These are phyloP conservation scores for Caenorhabditis panamensis DNA, from an alignment of 2,888 invertebrate species.

Conservation along the genomic window DNA sequence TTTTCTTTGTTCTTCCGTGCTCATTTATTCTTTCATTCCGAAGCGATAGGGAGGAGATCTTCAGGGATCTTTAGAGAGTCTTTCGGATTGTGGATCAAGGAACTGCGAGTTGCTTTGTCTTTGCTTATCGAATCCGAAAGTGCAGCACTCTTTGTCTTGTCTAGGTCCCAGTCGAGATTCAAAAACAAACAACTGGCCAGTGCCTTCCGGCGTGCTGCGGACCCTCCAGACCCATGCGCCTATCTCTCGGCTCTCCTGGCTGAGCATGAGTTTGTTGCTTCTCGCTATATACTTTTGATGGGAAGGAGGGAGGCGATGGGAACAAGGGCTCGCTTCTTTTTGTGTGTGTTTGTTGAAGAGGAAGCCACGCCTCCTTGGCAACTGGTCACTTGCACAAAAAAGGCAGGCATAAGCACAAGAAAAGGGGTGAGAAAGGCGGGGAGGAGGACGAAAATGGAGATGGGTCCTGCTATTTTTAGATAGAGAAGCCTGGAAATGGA, in stretches of 20 bases:
- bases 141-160: slow-evolving; percentile 39
- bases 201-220: slow-evolving; percentile 20
- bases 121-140: slow-evolving; percentile 23
- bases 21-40: slow-evolving; percentile 44
- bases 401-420: slow-evolving; percentile 2
- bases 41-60: too few relatives aligned
- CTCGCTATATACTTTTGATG: slow-evolving; percentile 56
- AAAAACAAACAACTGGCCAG: slow-evolving; percentile 53
- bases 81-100: not conserved
- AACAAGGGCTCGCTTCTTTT: slow-evolving; percentile 42
- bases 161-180: slow-evolving; percentile 1
- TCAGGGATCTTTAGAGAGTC: too few relatives aligned
- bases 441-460: slow-evolving; percentile 7
- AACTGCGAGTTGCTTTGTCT: slow-evolving; percentile 19
- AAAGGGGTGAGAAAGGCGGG: not conserved
- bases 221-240: slow-evolving; percentile 14
- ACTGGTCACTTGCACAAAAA: slow-evolving; percentile 31
- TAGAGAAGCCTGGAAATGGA: slow-evolving; percentile 10
- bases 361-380: slow-evolving; percentile 27
- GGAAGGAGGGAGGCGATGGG: not conserved
- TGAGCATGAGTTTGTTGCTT: slow-evolving; percentile 55
- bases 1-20: slow-evolving; percentile 40
- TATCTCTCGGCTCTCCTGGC: slow-evolving; percentile 47
- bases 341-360: slow-evolving; percentile 37
- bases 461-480: not conserved